phyloP scores from a whole-genome alignment of 2,797 vertebrate genomes.

The Streptopelia turtur region DNA sequence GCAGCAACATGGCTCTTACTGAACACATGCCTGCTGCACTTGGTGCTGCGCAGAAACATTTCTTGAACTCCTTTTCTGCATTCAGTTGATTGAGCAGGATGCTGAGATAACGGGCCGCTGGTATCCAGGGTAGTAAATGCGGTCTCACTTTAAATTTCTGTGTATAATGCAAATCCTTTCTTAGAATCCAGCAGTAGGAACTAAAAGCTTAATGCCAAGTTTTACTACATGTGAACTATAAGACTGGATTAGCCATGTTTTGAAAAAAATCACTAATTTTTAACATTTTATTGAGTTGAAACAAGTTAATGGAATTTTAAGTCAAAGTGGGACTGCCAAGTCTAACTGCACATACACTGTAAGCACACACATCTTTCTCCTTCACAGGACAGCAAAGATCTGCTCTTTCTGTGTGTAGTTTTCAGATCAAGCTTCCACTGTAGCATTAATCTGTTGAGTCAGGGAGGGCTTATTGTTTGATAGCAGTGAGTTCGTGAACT shows the following conservation, averaged over 20 bases:
- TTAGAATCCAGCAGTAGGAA: not conserved
- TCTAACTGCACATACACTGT: not conserved
- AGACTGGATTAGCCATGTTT: not conserved
- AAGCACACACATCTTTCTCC: not conserved
- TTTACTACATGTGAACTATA: not conserved
- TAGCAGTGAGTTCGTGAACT: not conserved
- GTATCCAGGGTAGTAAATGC: not conserved
- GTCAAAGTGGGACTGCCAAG: not conserved
- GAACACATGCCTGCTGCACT: not conserved
- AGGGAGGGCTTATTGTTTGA: not conserved
- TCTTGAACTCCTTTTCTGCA: not conserved
- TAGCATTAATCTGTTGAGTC: not conserved
- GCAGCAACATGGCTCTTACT: not conserved
- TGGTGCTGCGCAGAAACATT: not conserved
- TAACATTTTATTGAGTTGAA: not conserved
- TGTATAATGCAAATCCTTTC: not conserved
- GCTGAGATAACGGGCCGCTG: not conserved
- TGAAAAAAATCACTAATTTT: not conserved
- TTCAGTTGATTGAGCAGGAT: not conserved
- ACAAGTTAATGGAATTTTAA: not conserved
- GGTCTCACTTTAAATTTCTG: not conserved
- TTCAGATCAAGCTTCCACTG: not conserved
- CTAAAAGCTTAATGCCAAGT: not conserved
- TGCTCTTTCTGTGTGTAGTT: not conserved
- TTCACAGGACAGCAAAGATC: not conserved